A percentile compares a stretch with the other conserved stretches of the same genome.
Evolutionary conservation across 2,113 vertebrate species (phyloP).

Genomic region (Charina bottae): DNA sequence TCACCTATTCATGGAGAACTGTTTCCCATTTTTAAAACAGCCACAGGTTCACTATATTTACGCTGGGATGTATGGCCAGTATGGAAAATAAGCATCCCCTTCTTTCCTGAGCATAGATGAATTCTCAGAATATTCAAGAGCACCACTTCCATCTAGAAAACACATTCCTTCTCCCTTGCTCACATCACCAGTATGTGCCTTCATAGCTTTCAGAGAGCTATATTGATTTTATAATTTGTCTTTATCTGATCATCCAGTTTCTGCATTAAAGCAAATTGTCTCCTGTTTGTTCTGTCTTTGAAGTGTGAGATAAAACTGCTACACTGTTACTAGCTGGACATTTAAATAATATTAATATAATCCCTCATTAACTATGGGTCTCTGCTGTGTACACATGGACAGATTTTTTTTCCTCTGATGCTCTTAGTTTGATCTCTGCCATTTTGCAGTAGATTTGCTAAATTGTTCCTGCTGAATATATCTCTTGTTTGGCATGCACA

Average conservation of each 20-base stretch:
- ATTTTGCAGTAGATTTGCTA: slow-evolving; percentile 31
- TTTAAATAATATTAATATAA: slow-evolving; percentile 11
- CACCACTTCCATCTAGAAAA: neutral
- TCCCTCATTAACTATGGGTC: neutral
- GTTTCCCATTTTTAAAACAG: neutral
- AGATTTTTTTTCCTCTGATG: neutral
- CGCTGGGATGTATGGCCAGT: neutral
- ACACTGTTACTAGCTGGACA: neutral
- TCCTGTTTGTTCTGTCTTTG: slow-evolving; percentile 16
- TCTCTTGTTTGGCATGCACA: slow-evolving; percentile 17
- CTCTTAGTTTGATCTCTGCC: slow-evolving; percentile 10
- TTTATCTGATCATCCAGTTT: neutral
- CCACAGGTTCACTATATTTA: neutral
- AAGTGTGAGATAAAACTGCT: neutral
- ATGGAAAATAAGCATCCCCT: neutral
- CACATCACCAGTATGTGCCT: neutral
- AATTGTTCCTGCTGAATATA: slow-evolving; percentile 27
- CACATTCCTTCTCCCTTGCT: neutral
- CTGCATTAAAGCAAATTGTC: neutral
- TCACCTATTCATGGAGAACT: neutral
- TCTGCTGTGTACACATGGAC: slow-evolving; percentile 2
- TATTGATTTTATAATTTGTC: neutral
- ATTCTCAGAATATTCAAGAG: neutral
- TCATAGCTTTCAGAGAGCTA: neutral
- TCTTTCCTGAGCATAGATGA: neutral